Evolutionary conservation across 2,888 invertebrate genomes (phyloP), one percentile per base, ranked within the genome.

Genomic region (Melinaea menophilus): DNA sequence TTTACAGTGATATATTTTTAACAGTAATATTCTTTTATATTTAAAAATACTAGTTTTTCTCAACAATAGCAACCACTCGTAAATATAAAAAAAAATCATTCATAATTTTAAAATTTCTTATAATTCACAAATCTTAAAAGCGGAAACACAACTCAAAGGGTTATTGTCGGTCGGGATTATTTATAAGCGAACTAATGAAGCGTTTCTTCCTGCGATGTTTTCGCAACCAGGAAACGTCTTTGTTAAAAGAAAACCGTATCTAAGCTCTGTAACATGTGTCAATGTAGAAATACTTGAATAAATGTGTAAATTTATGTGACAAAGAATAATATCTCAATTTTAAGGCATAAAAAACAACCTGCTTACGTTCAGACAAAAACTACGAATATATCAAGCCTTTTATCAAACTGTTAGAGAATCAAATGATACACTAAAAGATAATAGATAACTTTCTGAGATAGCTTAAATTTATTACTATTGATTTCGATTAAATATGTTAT

Each of bases 221-320:
- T 84, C 73, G 84, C 84, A 82, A 87, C 82, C 87, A 87, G 90
- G 90, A 90, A 83, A 85, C 73, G 76, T 74, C 81, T 79, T 90
- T 87, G 82, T 85, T 65, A 62, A 62, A 68, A 64, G 41, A 72
- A 77, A 79, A 75, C 70, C 74, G 74, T 61, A 65, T 65, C 68
- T 55, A 65, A 61, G 51, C 37, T 41, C 48, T 47, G 48, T 56
- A 48, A n/a, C 13, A 48, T 46, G 35, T 33, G 41, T 41, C 41
- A 41, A 41, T 9, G 41, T 41, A 37, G 7, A 41, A 41, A 31
- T 37, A 51, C 56, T 58, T 62, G 54, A 31, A 12, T n/a, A 22
- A 33, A 60, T 22, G 33, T 46, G 55, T 22, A n/a, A n/a, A 51
- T 51, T 51, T 31, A n/a, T 31, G 31, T 31, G 31, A 51, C 5